Percentiles rank a stretch among this genome's conserved stretches.
Conservation (phyloP, 2,113 vertebrate genomes). For the Tringa solitaria region DNA sequence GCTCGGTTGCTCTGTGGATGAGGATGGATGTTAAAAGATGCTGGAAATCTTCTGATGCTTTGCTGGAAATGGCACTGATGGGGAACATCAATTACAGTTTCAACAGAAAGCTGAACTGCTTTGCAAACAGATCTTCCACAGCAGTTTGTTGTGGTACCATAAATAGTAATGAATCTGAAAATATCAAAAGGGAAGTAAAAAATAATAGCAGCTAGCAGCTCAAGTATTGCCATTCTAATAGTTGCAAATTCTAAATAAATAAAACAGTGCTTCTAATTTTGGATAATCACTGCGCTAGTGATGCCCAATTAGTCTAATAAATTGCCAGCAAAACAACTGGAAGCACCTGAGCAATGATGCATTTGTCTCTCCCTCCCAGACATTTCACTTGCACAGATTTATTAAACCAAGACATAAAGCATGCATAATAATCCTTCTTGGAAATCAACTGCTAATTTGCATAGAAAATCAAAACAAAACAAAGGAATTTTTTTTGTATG, state of each 20-base stretch:
- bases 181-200: background rate
- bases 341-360: background rate
- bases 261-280: background rate
- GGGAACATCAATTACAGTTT: background rate
- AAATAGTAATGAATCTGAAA: background rate
- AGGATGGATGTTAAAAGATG: background rate
- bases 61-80: background rate
- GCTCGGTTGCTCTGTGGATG: background rate
- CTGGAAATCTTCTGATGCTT: background rate
- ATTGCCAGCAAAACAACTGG: slow-evolving; percentile 14
- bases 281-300: background rate
- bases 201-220: background rate
- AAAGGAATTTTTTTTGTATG: background rate
- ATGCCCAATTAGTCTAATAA: slow-evolving; percentile 36
- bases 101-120: background rate
- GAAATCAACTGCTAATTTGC: background rate
- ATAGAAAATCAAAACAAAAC: background rate
- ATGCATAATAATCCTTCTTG: background rate
- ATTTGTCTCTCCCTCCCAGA: slow-evolving; percentile 1
- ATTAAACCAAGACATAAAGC: slow-evolving; percentile 22
- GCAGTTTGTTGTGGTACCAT: background rate
- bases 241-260: background rate
- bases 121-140: background rate
- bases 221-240: background rate
- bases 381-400: background rate